Evolutionary conservation across 2,113 vertebrate genomes (phyloP), one percentile per base, ranked within the genome.

Genomic region (Falco punctatus): DNA sequence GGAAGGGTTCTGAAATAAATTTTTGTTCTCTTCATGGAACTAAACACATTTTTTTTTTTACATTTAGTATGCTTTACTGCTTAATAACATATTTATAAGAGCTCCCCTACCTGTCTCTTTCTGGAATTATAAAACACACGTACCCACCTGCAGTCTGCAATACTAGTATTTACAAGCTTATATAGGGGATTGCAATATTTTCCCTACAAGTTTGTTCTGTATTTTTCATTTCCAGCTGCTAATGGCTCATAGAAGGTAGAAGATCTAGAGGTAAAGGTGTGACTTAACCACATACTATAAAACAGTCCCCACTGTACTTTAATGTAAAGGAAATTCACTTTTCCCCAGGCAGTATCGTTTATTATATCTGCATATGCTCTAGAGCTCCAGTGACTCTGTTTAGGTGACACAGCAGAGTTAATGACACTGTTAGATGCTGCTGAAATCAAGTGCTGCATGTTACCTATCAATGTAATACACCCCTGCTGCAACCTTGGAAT

Each of bases 161-260:
- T 73, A 46, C 62, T 23, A 62, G 78, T 80, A 92, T 97, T 96
- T 97, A 97, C 91, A 97, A 96, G 95, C 94, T 92, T 94, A 74
- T 85, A 75, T 35, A 94, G 69, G 57, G 33, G 33, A 87, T 75
- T 74, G 65, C 86, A 94, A 91, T 95, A 94, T 94, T 97, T 97
- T 94, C 42, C 86, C 88, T 65, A 40, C 24, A 85, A 95, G 66
- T 96, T 96, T 87, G 61, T 79, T 94, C 97, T 89, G 81, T 69
- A 87, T 87, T 94, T 97, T 97, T 97, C 92, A 92, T 97, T 97
- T 97, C 91, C 96, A 97, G 91, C 88, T 97, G 95, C 66, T 96
- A 94, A 86, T 81, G 61, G 90, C 33, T 94, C 66, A 91, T 46
- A 94, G 88, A 91, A 94, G 77, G 61, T 85, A 64, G 82, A 95